Evolutionary conservation across 1,140 invertebrate species (phyloP), one percentile per base, ranked within the genome.

Genomic region (Danaus plexippus): DNA sequence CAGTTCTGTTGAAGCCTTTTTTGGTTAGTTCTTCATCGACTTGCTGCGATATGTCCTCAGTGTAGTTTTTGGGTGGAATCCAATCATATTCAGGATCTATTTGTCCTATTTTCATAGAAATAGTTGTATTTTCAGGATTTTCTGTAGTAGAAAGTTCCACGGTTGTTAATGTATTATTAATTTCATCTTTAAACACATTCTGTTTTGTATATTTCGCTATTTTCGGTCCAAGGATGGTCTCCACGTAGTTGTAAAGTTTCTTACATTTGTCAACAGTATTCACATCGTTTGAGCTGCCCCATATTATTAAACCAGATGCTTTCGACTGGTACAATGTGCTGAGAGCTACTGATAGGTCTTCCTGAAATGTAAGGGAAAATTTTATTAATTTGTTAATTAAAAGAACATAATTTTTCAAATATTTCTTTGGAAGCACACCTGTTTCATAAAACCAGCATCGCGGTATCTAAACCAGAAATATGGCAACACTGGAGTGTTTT

Each of bases 401-500:
- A 32, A 32, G 22, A 32, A 0, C 22, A 32, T 32, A 32, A 4
- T 32, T 32, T 32, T 32, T 4, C 22, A 7, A 32, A 32, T 32
- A 32, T 32, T 32, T 32, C 22, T 7, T 32, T 32, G 22, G 22
- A 54, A 54, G 40, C 52, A 51, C 61, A 92, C 91, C 80, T 88
- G 77, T 6, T 63, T 87, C 11, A 93, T 67, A 61, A 88, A 92
- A 9, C 80, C 69, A 3, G 85, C 88, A 62, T 93, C 92, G 42
- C 90, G 85, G 69, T 92, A 94, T 67, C 90, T 90, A 74, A 89
- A 93, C 91, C 92, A 92, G 58, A 91, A 89, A 73, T 94, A 94
- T 0, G 91, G 89, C 12, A 90, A 78, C 7, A 93, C 86, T 1
- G 72, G 71, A 0, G 72, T 63, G 11, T 70, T 60, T 51, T 70